A percentile compares a stretch with the other conserved stretches of the same genome.
phyloP scores from a whole-genome alignment of 2,113 vertebrate species.

The Alexandromys fortis region DNA sequence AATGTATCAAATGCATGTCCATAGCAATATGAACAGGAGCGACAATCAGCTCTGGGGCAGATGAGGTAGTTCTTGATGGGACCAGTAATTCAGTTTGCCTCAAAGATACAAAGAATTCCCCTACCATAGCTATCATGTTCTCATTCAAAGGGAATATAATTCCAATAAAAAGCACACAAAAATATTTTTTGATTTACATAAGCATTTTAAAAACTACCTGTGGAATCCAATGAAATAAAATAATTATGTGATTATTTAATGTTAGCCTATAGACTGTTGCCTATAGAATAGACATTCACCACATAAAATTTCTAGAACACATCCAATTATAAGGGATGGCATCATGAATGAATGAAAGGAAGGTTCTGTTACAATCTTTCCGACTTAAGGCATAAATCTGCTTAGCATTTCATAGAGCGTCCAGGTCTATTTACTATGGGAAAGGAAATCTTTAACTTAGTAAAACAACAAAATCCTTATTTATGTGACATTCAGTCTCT shows the following conservation, averaged over 20 bases:
- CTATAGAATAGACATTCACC: background rate
- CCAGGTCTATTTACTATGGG: background rate
- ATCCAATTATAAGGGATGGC: background rate
- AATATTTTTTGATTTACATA: background rate
- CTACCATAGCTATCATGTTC: background rate
- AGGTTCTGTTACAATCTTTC: background rate
- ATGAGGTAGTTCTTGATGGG: background rate
- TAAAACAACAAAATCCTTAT: constrained; percentile 6
- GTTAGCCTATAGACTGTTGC: background rate
- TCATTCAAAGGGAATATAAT: background rate
- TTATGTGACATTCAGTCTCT: constrained; percentile 43
- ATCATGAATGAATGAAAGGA: background rate
- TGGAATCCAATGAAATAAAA: background rate
- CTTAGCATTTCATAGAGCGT: background rate
- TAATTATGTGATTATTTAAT: background rate
- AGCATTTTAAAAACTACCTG: background rate
- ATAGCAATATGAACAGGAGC: background rate
- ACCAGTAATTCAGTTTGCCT: background rate
- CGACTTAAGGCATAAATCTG: background rate
- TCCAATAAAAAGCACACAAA: background rate
- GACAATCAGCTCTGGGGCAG: background rate
- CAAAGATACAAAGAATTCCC: background rate
- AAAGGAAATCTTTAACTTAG: constrained; percentile 35
- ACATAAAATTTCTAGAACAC: background rate
- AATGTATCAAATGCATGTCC: background rate